These are phyloP conservation scores for Dolichotis patagonum DNA, from an alignment of 2,113 vertebrate species.

Conservation along the genomic window DNA sequence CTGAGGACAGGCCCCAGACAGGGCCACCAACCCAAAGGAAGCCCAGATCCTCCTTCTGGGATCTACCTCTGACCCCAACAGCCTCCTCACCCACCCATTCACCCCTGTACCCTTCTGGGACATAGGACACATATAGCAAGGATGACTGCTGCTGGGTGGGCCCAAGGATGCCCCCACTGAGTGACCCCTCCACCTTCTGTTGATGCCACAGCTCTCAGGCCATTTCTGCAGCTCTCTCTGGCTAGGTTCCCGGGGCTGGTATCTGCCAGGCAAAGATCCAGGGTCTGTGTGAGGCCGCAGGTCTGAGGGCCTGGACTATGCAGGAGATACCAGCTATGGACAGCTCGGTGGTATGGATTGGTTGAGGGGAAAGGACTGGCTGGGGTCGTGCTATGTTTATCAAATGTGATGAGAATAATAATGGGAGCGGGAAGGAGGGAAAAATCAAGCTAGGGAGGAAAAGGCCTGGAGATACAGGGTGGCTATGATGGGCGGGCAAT, in stretches of 20 bases:
- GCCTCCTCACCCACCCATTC: conserved; percentile 14
- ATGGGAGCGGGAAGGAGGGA: fast-evolving
- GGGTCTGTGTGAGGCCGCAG: not conserved
- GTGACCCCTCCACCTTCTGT: not conserved
- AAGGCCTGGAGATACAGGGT: not conserved
- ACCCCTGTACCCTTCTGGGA: conserved; percentile 38
- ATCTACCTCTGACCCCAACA: not conserved
- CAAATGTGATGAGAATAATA: not conserved
- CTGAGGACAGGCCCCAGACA: not conserved
- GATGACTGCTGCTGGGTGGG: not conserved
- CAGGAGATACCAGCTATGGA: too few relatives aligned
- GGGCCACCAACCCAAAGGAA: not conserved
- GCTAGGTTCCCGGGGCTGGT: not conserved
- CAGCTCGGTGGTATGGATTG: not conserved
- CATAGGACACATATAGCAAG: not conserved
- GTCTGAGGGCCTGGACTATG: not conserved
- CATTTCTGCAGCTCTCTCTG: not conserved
- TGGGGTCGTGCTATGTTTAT: not conserved
- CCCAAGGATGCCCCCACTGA: not conserved
- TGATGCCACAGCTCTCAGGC: not conserved
- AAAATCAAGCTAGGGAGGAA: not conserved
- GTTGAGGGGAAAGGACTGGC: not conserved
- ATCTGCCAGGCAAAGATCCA: not conserved
- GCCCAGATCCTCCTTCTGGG: not conserved
- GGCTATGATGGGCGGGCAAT: not conserved